Conservation (phyloP, 2,113 vertebrate species). For the Chitala chitala region DNA sequence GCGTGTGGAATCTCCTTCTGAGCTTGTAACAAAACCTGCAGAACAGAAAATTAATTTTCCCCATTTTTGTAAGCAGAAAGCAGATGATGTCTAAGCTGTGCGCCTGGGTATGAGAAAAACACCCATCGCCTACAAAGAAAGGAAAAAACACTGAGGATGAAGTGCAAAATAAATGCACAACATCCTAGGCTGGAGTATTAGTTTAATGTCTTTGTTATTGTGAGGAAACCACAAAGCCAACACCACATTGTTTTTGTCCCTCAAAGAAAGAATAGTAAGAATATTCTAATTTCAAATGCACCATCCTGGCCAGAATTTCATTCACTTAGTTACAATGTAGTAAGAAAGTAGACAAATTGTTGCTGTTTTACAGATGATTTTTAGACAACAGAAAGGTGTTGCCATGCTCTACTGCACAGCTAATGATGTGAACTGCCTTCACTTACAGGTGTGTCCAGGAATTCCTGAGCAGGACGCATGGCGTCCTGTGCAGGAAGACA, state of each 20-base stretch:
- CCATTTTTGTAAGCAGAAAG: not conserved
- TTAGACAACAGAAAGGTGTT: slow-evolving; percentile 27
- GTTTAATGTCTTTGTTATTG: slow-evolving; percentile 25
- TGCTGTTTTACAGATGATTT: no score
- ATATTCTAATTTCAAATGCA: no score
- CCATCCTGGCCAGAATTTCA: no score
- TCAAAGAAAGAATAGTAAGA: slow-evolving; percentile 20
- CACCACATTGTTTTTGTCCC: slow-evolving; percentile 18
- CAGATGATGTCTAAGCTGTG: not conserved
- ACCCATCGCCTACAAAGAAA: no score
- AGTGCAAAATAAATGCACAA: not conserved
- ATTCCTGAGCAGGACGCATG: slow-evolving; percentile 30
- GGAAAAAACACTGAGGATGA: slow-evolving; percentile 23
- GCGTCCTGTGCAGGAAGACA: slow-evolving; percentile 22
- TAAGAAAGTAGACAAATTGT: no score
- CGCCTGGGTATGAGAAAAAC: not conserved
- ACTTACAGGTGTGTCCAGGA: slow-evolving; percentile 35
- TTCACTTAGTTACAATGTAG: no score
- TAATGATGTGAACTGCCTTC: slow-evolving; percentile 27
- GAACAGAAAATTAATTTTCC: not conserved
- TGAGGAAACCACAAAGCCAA: no score
- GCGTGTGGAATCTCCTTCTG: slow-evolving; percentile 66
- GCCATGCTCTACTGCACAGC: slow-evolving; percentile 9
- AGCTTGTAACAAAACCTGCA: slow-evolving; percentile 26
- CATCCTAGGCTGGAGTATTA: no score